Conservation (phyloP, 2,113 vertebrate genomes). For the Pseudopodoces humilis region DNA sequence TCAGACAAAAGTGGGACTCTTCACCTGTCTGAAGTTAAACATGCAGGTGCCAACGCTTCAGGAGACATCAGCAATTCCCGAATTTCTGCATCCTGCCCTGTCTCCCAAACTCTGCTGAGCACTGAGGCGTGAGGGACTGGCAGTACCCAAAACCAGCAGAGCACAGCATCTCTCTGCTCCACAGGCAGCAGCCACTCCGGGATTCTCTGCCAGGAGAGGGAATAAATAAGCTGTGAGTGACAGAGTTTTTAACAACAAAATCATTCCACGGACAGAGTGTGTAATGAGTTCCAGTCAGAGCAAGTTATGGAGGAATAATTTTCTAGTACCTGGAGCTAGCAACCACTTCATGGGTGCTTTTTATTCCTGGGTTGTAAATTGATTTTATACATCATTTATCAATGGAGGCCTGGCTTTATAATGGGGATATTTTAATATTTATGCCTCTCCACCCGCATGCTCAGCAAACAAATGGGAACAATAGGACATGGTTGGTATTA, state of each 20-base stretch:
- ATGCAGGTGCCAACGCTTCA: neutral
- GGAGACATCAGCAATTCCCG: neutral
- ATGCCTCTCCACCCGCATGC: neutral
- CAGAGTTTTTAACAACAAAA: constrained; percentile 40
- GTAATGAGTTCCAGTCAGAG: constrained; percentile 43
- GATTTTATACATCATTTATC: constrained; percentile 77
- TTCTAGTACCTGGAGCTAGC: constrained; percentile 45
- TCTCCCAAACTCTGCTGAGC: neutral
- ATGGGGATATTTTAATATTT: constrained; percentile 69
- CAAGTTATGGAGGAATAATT: constrained; percentile 64
- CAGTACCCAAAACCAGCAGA: neutral
- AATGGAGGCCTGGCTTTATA: constrained; percentile 62
- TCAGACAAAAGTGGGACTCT: neutral
- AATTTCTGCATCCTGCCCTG: neutral
- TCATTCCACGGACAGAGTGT: neutral
- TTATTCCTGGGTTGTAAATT: constrained; percentile 71
- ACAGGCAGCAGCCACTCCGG: neutral
- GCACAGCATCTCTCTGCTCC: neutral
- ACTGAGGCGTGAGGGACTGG: neutral
- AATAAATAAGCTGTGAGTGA: constrained; percentile 51
- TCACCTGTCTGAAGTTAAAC: neutral
- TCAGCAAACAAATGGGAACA: constrained; percentile 49
- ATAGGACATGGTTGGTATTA: constrained; percentile 35
- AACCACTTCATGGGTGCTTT: constrained; percentile 34
- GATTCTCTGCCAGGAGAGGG: neutral